Percentiles rank a stretch among this genome's conserved stretches.
phyloP scores from a whole-genome alignment of 2,888 invertebrate species.

The Diaperis boleti region DNA sequence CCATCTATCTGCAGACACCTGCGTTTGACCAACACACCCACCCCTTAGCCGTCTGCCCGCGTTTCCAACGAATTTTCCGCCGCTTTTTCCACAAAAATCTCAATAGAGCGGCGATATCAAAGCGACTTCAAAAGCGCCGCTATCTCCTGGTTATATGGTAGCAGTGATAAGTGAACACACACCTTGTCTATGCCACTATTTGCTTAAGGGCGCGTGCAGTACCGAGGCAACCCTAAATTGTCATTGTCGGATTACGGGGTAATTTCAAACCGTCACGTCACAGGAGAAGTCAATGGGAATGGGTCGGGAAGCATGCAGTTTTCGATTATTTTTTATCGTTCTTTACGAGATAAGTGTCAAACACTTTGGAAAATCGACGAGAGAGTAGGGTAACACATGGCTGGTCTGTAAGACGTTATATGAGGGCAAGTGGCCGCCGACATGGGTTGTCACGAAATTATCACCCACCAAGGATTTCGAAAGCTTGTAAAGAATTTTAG shows the following conservation, averaged over 20 bases:
- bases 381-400: slow-evolving; percentile 20
- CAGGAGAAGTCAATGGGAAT: slow-evolving; percentile 24
- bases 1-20: slow-evolving; percentile 41
- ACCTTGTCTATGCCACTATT: slow-evolving; percentile 45
- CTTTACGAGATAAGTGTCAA: slow-evolving; percentile 23
- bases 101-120: slow-evolving; percentile 47
- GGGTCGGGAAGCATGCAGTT: background rate
- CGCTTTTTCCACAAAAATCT: slow-evolving; percentile 26
- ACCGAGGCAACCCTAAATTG: slow-evolving; percentile 25
- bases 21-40: slow-evolving; percentile 23
- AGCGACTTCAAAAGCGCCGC: slow-evolving; percentile 53
- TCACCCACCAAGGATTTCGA: slow-evolving; percentile 13
- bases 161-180: slow-evolving; percentile 53
- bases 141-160: slow-evolving; percentile 57
- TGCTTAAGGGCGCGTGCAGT: slow-evolving; percentile 40
- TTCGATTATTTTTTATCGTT: slow-evolving; percentile 1
- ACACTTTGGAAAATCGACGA: slow-evolving; percentile 14
- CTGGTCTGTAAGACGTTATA: slow-evolving; percentile 12
- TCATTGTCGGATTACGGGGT: slow-evolving; percentile 1
- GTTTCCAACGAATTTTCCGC: slow-evolving; percentile 28
- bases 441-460: slow-evolving; percentile 32
- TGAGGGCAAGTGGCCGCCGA: slow-evolving; percentile 26
- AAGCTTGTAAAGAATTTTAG: too few relatives aligned
- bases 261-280: slow-evolving; percentile 23
- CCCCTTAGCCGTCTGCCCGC: background rate